Evolutionary conservation across 2,797 vertebrate genomes (phyloP).

Genomic region (Xyrichtys novacula): DNA sequence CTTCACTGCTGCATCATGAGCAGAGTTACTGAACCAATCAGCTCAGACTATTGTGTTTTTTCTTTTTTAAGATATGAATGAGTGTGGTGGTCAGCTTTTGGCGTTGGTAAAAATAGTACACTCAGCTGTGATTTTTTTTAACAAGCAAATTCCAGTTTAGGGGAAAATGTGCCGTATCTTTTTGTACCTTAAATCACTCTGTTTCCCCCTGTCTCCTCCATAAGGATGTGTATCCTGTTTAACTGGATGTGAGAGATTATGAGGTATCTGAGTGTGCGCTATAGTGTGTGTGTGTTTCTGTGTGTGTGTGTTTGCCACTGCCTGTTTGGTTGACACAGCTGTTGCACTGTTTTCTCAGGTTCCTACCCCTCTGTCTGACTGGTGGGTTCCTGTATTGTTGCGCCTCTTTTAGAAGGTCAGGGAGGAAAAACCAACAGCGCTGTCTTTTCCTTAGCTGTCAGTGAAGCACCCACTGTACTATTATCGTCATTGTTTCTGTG

Average conservation of each 20-base stretch:
- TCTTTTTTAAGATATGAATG: background rate
- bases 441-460: background rate
- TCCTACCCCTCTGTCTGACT: constrained; percentile 54
- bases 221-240: constrained; percentile 56
- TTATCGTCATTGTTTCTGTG: background rate
- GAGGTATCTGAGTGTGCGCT: constrained; percentile 9
- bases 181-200: background rate
- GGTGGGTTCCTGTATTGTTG: constrained; percentile 42
- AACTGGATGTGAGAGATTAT: constrained; percentile 33
- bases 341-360: constrained; percentile 69
- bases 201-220: background rate
- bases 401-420: constrained; percentile 37
- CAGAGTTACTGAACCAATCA: constrained; percentile 13
- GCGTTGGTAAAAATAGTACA: background rate
- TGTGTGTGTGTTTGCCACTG: constrained; percentile 16
- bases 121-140: background rate
- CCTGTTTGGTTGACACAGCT: constrained; percentile 76
- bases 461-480: background rate
- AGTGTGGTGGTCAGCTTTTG: background rate
- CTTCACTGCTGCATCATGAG: constrained; percentile 13
- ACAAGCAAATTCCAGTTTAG: too few relatives aligned
- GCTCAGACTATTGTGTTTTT: background rate
- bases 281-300: constrained; percentile 22
- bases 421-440: constrained; percentile 46
- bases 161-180: background rate